Conservation (phyloP, 1,140 invertebrate genomes). For the Leucophenga varia region DNA sequence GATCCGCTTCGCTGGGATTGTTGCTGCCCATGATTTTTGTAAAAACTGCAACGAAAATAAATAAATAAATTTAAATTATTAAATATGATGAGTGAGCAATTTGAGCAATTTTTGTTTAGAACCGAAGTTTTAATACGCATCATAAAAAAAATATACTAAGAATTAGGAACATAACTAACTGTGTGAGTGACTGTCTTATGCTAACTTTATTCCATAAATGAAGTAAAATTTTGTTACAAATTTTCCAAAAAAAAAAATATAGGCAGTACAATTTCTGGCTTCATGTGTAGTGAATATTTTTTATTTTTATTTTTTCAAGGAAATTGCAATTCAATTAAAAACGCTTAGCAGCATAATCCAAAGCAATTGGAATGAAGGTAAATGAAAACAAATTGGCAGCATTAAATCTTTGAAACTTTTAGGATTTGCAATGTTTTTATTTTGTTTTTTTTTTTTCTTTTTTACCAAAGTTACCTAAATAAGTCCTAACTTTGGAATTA, state of each 20-base stretch:
- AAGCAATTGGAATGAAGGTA: constrained; percentile 26
- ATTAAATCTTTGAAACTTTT: not conserved
- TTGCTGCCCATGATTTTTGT: constrained; percentile 54
- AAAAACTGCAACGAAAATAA: constrained; percentile 33
- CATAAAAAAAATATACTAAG: constrained; percentile 13
- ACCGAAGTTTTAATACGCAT: not conserved
- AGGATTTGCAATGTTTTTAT: not conserved
- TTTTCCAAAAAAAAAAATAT: constrained; percentile 19
- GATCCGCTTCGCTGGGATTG: constrained; percentile 50
- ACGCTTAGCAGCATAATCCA: constrained; percentile 10
- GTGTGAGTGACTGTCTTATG: too few relatives aligned
- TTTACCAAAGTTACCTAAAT: too few relatives aligned
- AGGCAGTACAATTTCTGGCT: too few relatives aligned
- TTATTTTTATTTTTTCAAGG: too few relatives aligned
- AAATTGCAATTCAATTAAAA: constrained; percentile 43
- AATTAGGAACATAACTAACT: constrained; percentile 6
- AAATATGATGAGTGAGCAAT: not conserved
- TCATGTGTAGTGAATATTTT: too few relatives aligned
- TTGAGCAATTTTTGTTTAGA: not conserved
- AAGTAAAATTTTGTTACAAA: too few relatives aligned
- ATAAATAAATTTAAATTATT: constrained; percentile 19
- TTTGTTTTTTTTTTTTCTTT: too few relatives aligned
- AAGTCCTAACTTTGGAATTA: not conserved
- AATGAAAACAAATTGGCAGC: constrained; percentile 22
- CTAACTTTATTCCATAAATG: too few relatives aligned